Conservation (phyloP, 2,113 vertebrate species). For the Scytalopus superciliaris region DNA sequence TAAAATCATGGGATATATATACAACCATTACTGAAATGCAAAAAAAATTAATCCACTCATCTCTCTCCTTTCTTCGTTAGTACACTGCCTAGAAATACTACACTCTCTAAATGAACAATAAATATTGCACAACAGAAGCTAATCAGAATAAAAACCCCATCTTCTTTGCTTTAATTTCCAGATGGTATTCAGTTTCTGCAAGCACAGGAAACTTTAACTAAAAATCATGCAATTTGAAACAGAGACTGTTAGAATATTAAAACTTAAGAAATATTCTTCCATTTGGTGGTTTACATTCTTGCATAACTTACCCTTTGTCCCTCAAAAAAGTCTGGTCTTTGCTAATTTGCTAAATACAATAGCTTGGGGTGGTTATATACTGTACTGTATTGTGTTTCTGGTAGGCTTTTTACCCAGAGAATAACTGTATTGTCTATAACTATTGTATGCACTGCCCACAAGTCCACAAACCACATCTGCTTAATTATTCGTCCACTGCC, state of each 20-base stretch:
- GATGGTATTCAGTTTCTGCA: not conserved
- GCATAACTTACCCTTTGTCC: slow-evolving; percentile 4
- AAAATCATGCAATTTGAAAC: slow-evolving; percentile 14
- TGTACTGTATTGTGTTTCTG: slow-evolving; percentile 10
- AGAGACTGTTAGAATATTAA: not conserved
- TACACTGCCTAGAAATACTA: not conserved
- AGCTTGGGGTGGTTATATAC: slow-evolving; percentile 34
- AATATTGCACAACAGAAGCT: slow-evolving; percentile 7
- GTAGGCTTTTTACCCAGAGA: slow-evolving; percentile 13
- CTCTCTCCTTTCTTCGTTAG: not conserved
- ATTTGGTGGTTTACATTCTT: slow-evolving; percentile 19
- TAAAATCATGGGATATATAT: not conserved
- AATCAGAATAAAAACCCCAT: not conserved
- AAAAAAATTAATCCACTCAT: not conserved
- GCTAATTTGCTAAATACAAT: slow-evolving; percentile 28
- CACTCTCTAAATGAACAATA: not conserved
- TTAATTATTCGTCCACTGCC: slow-evolving; percentile 53
- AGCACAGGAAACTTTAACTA: slow-evolving; percentile 30
- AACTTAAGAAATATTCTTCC: not conserved
- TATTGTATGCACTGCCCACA: slow-evolving; percentile 38
- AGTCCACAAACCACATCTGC: slow-evolving; percentile 47
- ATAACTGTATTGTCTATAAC: slow-evolving; percentile 30
- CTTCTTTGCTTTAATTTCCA: slow-evolving; percentile 27
- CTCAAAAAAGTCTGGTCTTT: not conserved
- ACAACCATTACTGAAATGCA: not conserved